Base-by-base conservation (phyloP, 2,888 invertebrate species). In the Allophyes oxyacanthae region DNA sequence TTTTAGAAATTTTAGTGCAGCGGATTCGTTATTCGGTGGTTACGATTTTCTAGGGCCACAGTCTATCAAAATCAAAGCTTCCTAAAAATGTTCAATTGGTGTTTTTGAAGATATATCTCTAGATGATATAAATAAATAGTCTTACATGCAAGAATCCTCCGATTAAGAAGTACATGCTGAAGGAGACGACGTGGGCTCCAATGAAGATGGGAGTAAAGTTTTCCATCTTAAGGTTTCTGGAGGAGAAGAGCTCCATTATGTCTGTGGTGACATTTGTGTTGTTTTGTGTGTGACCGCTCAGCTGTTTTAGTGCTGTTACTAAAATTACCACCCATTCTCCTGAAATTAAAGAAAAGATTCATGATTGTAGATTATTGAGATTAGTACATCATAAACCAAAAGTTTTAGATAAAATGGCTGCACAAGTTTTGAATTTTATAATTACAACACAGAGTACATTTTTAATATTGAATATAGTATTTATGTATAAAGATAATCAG, bases 71-170 rank as follows among this genome's bases (percentile, higher is more conserved):
- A n/a, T n/a, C n/a, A n/a, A n/a, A n/a, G n/a, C n/a, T n/a, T n/a
- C n/a, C n/a, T n/a, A n/a, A n/a, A 20, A 20, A 20, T 20, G 20
- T 20, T 4, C 2, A 4, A 20, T 20, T 20, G 4, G 20, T 20
- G 4, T 20, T n/a, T 30, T 9, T n/a, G 5, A 1, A 32, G n/a
- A 4, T 32, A n/a, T 32, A 32, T n/a, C 1, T 3, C 9, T 3
- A n/a, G 1, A 32, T 32, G 7, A 36, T 13, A 13, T 14, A 33
- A 25, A n/a, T 7, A 7, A 15, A 25, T n/a, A 13, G 50, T 91
- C 95, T 95, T 86, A 96, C 96, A 79, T 96, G 96, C 56, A 96
- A 86, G 73, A 96, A 96, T 55, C 96, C 96, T 52, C 96, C 96
- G 8, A 96, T 86, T 0, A 90, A 71, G 76, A 96, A 96, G 83